A percentile compares a stretch with the other conserved stretches of the same genome.
Conservation (phyloP, 1,140 invertebrate genomes). For the Aphidius gifuensis region DNA sequence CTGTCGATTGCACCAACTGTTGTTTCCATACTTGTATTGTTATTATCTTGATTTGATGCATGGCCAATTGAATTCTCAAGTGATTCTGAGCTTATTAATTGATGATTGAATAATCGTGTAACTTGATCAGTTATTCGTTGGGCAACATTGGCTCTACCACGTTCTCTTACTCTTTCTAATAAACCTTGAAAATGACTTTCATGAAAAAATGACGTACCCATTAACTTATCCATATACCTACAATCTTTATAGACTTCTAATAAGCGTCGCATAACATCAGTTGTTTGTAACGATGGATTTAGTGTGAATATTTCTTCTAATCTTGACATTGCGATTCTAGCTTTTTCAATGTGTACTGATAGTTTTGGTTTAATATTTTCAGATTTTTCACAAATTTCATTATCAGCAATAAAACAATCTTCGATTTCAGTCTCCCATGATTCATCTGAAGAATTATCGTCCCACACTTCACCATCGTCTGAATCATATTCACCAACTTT, state of each 20-base stretch:
- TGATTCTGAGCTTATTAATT: constrained; percentile 37
- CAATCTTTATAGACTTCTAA: constrained; percentile 83
- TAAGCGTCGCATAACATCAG: constrained; percentile 75
- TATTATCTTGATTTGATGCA: no score
- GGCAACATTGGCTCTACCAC: constrained; percentile 54
- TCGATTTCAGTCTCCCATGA: constrained; percentile 84
- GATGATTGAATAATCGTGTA: constrained; percentile 54
- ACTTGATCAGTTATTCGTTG: constrained; percentile 63
- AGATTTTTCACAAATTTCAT: constrained; percentile 45
- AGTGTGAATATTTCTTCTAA: constrained; percentile 74
- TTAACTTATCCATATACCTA: constrained; percentile 76
- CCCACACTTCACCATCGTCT: constrained; percentile 76
- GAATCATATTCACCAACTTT: constrained; percentile 75
- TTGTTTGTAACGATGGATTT: constrained; percentile 67
- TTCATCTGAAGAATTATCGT: constrained; percentile 61
- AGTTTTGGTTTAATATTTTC: constrained; percentile 64
- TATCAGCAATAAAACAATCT: constrained; percentile 52
- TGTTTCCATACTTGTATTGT: constrained; percentile 21
- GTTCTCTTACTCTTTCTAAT: constrained; percentile 59
- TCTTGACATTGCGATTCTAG: constrained; percentile 68
- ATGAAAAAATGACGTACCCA: constrained; percentile 83
- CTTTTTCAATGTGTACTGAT: constrained; percentile 71
- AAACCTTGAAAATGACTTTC: constrained; percentile 71
- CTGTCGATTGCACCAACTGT: constrained; percentile 25
- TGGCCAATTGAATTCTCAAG: no score